Percentiles rank a stretch among this genome's conserved stretches.
These are phyloP conservation scores for Porites rus DNA, from an alignment of 92 coral and sea anemone genomes.

Conservation along the genomic window DNA sequence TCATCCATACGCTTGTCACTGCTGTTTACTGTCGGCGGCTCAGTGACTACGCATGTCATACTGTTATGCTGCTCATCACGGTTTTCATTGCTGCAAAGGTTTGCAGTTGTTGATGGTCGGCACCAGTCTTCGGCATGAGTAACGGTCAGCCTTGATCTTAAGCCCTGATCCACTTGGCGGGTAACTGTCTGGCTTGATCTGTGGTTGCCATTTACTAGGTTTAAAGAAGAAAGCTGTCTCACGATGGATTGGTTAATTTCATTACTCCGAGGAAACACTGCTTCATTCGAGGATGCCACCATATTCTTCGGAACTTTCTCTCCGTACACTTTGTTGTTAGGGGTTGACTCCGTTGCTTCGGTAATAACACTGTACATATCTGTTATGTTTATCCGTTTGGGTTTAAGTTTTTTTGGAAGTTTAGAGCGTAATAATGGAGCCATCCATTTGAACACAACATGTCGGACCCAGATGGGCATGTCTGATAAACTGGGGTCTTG, in stretches of 20 bases:
- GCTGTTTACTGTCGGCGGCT: background rate
- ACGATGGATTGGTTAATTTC: slow-evolving; percentile 16
- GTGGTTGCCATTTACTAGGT: slow-evolving; percentile 45
- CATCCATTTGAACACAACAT: slow-evolving; percentile 74
- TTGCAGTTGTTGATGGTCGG: slow-evolving; percentile 16
- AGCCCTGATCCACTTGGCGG: background rate
- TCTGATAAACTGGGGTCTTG: slow-evolving; percentile 78
- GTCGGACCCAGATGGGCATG: slow-evolving; percentile 87
- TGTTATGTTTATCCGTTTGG: no score
- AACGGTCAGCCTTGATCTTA: background rate
- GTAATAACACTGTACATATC: background rate
- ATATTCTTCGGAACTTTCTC: background rate
- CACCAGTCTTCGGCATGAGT: slow-evolving; percentile 29
- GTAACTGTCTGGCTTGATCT: background rate
- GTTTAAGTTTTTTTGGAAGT: slow-evolving; percentile 27
- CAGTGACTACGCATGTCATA: slow-evolving; percentile 1
- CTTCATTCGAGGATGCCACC: background rate
- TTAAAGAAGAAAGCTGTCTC: slow-evolving; percentile 41
- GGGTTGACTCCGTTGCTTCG: background rate
- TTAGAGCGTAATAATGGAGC: slow-evolving; percentile 67
- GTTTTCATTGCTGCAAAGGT: slow-evolving; percentile 41
- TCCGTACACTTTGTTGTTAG: background rate
- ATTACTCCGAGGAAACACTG: background rate
- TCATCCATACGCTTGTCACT: slow-evolving; percentile 5
- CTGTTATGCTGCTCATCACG: slow-evolving; percentile 25